Evolutionary conservation across 1,140 invertebrate species (phyloP), one percentile per base, ranked within the genome.

Genomic region (Geopemphigus sp.): DNA sequence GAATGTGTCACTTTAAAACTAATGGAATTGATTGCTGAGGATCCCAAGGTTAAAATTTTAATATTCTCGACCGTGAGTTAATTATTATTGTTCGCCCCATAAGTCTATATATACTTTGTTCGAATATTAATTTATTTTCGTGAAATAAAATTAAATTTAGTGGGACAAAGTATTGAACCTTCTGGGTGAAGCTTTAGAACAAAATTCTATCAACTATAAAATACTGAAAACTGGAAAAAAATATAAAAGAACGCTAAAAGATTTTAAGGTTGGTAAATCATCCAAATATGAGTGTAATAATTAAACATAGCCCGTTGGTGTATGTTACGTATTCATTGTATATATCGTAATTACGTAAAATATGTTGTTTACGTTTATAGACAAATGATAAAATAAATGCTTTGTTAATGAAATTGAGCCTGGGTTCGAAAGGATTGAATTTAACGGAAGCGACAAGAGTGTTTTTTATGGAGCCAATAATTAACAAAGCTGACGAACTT

Each of bases 361-460:
- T 45, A 70, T 74, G 14, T 64, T 39, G 45, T 66, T 12, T 82
- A n/a, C 59, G 26, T 19, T 63, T 80, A 10, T 72, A 83, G 82
- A 80, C 53, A 32, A 73, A 81, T 26, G 81, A 85, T 26, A 85
- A 87, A 53, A 87, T 93, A 0, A 89, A 88, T 54, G 91, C 88
- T 19, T 85, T 95, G 8, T 84, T 95, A 11, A 85, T 94, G 82
- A 91, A 91, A 0, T 85, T 94, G 11, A 85, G 87, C 80, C 88
- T 88, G 70, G 93, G 92, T 17, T 86, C 90, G 0, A 94, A 94
- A 85, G 93, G 93, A 0, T 84, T 95, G 1, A 95, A 94, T 85
- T 84, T 95, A 45, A 91, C 90, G 39, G 93, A 95, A 86, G 93
- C 93, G 2, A 91, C 89, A 15, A 92, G 94, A 85, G 90, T 94